These are phyloP conservation scores for Amphibalanus amphitrite DNA, from an alignment of 1,140 invertebrate genomes.

Conservation along the genomic window DNA sequence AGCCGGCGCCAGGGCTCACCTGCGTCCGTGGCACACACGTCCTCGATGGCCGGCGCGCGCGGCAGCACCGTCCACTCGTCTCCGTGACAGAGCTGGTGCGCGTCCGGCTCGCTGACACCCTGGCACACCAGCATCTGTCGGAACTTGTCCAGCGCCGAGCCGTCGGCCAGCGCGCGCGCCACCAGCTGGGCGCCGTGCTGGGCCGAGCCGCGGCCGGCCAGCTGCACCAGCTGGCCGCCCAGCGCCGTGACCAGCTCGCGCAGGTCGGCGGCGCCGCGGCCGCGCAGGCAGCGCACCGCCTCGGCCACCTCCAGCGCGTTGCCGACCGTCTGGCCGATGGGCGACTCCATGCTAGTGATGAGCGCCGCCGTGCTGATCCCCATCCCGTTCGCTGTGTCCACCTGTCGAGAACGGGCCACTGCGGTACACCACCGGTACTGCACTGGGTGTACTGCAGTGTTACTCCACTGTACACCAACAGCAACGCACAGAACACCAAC, in stretches of 20 bases:
- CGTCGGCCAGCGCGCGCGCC: conserved; percentile 25
- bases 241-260: conserved; percentile 28
- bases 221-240: conserved; percentile 27
- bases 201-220: conserved; percentile 18
- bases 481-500: no score
- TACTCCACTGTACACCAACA: no score
- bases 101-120: conserved; percentile 26
- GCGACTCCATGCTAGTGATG: conserved; percentile 36
- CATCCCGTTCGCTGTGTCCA: conserved; percentile 26
- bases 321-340: conserved; percentile 35
- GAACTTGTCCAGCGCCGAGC: conserved; percentile 32
- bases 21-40: not conserved
- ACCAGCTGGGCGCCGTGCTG: conserved; percentile 26
- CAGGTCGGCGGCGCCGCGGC: conserved; percentile 31
- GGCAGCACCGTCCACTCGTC: conserved; percentile 27
- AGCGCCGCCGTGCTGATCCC: conserved; percentile 33
- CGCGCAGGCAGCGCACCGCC: conserved; percentile 31
- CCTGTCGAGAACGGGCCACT: no score
- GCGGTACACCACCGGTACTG: no score
- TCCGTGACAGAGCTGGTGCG: conserved; percentile 27
- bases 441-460: no score
- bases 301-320: conserved; percentile 42
- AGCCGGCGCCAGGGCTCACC: no score
- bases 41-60: not conserved
- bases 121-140: conserved; percentile 31